Percentiles rank a stretch among this genome's conserved stretches.
Evolutionary conservation across 2,797 vertebrate genomes (phyloP).

Genomic region (Acipenser ruthenus): DNA sequence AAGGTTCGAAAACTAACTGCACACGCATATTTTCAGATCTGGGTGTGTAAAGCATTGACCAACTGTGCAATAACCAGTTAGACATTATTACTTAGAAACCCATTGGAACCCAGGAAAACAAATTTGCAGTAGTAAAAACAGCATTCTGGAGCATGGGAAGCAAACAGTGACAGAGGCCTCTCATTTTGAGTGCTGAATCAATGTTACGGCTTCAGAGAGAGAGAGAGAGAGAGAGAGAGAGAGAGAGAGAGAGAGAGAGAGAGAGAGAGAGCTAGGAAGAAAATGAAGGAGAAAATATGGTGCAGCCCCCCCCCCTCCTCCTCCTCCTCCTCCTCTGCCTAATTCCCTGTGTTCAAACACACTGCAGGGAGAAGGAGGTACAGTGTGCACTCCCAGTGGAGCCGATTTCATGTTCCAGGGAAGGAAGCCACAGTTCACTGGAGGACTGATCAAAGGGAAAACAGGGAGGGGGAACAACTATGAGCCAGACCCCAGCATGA

Average conservation of each 20-base stretch:
- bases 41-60: too few relatives aligned
- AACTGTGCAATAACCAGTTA: too few relatives aligned
- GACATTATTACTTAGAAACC: too few relatives aligned
- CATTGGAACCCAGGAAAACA: too few relatives aligned
- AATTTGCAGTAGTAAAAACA: too few relatives aligned
- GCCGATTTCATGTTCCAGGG: not conserved
- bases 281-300: constrained; percentile 26
- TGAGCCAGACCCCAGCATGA: not conserved
- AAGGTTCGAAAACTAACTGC: too few relatives aligned
- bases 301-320: not conserved
- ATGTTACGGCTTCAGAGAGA: constrained; percentile 3
- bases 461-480: not conserved
- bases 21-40: too few relatives aligned
- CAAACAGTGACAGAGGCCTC: too few relatives aligned
- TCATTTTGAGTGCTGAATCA: too few relatives aligned
- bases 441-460: not conserved
- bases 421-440: not conserved
- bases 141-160: too few relatives aligned
- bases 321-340: constrained; percentile 1
- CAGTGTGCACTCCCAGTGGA: not conserved
- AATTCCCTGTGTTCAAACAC: constrained; percentile 5
- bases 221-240: constrained; percentile 14
- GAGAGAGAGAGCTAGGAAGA: constrained; percentile 18
- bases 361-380: not conserved
- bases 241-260: constrained; percentile 4